phyloP scores from a whole-genome alignment of 2,797 vertebrate genomes.

The Manis pentadactyla region DNA sequence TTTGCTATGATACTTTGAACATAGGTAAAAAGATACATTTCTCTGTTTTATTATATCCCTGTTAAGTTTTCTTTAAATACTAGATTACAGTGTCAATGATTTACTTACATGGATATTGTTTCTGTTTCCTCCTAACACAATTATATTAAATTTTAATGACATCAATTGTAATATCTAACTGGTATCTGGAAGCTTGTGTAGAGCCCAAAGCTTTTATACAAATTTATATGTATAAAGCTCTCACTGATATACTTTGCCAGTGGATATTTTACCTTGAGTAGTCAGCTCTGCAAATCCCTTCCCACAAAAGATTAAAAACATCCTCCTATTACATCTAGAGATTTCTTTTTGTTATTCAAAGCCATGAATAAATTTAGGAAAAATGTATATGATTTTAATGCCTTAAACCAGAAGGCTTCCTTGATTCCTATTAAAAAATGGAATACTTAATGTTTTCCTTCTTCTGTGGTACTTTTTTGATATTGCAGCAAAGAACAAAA shows the following conservation, averaged over 20 bases:
- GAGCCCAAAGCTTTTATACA: slow-evolving; percentile 90
- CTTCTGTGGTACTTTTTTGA: slow-evolving; percentile 89
- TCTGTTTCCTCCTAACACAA: slow-evolving; percentile 87
- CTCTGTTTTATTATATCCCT: slow-evolving; percentile 83
- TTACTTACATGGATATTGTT: slow-evolving; percentile 87
- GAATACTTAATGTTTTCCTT: slow-evolving; percentile 91
- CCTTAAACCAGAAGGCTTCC: slow-evolving; percentile 90
- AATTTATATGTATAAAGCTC: slow-evolving; percentile 90
- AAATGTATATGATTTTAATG: slow-evolving; percentile 90
- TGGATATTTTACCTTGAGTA: slow-evolving; percentile 91
- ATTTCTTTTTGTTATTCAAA: slow-evolving; percentile 92
- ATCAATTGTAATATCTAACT: slow-evolving; percentile 88
- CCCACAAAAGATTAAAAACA: slow-evolving; percentile 92
- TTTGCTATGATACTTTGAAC: slow-evolving; percentile 71
- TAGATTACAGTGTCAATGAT: slow-evolving; percentile 87
- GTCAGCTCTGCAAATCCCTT: slow-evolving; percentile 90
- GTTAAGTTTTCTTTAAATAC: slow-evolving; percentile 86
- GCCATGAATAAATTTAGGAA: slow-evolving; percentile 91
- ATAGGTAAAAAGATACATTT: slow-evolving; percentile 80
- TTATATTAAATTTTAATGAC: slow-evolving; percentile 90
- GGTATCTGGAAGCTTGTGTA: slow-evolving; percentile 87
- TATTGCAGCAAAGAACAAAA: slow-evolving; percentile 89
- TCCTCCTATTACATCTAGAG: slow-evolving; percentile 91
- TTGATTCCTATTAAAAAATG: slow-evolving; percentile 89
- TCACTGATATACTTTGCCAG: slow-evolving; percentile 89